Conservation (phyloP, 2,113 vertebrate species). For the Cricetomys ansorgei region DNA sequence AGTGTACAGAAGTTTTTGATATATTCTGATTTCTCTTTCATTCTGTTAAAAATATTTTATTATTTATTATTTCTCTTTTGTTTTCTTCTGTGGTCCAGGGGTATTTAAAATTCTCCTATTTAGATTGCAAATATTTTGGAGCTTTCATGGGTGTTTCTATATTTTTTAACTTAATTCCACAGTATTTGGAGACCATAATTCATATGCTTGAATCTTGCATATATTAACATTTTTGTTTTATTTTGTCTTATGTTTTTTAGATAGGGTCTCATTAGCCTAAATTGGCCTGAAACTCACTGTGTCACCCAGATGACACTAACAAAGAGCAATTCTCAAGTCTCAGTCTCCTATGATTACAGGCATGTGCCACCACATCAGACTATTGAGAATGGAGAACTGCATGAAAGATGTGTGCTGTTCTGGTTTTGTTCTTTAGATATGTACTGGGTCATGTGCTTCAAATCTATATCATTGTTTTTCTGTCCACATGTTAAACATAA, state of each 20-base stretch:
- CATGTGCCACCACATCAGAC: background rate
- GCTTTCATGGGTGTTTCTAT: background rate
- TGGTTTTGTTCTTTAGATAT: background rate
- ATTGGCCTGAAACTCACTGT: background rate
- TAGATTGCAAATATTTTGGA: background rate
- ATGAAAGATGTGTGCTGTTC: background rate
- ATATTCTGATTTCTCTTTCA: background rate
- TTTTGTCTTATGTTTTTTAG: too few relatives aligned
- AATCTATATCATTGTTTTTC: background rate
- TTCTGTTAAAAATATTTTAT: slow-evolving; percentile 11
- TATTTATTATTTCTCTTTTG: background rate
- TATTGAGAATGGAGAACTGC: background rate
- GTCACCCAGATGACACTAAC: too few relatives aligned
- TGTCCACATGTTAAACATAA: background rate
- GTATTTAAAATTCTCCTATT: background rate
- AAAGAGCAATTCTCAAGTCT: too few relatives aligned
- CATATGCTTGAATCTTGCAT: background rate
- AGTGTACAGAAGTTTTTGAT: background rate
- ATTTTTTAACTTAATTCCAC: background rate
- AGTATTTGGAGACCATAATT: background rate
- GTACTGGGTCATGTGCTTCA: background rate
- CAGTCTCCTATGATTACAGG: background rate
- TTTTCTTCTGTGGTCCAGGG: background rate
- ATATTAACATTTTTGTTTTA: background rate
- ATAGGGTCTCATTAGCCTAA: background rate